A percentile compares a stretch with the other conserved stretches of the same genome.
Conservation (phyloP, 2,888 invertebrate genomes). For the Coecobrya sp. region DNA sequence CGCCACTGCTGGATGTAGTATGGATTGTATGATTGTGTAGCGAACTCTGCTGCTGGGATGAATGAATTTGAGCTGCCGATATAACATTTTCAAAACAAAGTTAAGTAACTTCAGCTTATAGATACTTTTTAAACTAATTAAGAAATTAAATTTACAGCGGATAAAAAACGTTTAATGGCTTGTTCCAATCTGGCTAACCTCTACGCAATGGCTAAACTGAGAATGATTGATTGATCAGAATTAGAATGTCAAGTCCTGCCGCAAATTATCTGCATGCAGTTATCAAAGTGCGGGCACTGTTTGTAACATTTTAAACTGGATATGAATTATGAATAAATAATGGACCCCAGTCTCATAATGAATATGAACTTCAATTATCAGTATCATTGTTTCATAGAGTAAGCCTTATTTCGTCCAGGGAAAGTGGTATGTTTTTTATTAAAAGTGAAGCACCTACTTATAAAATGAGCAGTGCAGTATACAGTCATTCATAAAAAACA, state of each 20-base stretch:
- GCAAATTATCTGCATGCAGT: neutral
- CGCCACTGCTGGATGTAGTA: slow-evolving; percentile 16
- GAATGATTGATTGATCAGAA: no score
- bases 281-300: neutral
- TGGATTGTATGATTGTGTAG: slow-evolving; percentile 21
- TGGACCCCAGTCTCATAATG: no score
- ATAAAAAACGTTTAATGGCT: no score
- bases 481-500: no score
- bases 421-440: no score
- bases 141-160: neutral
- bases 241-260: no score
- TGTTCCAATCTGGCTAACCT: neutral
- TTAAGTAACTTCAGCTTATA: neutral
- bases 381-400: no score
- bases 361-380: no score
- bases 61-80: slow-evolving; percentile 67
- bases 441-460: neutral
- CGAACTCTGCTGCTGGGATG: slow-evolving; percentile 60
- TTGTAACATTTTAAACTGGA: neutral
- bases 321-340: no score
- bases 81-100: neutral
- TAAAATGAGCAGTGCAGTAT: neutral
- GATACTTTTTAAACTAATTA: no score
- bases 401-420: no score
- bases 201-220: neutral